Conservation (phyloP, 30 jellyfish, hydroid and myxozoan species). For the Aurelia coerulea region DNA sequence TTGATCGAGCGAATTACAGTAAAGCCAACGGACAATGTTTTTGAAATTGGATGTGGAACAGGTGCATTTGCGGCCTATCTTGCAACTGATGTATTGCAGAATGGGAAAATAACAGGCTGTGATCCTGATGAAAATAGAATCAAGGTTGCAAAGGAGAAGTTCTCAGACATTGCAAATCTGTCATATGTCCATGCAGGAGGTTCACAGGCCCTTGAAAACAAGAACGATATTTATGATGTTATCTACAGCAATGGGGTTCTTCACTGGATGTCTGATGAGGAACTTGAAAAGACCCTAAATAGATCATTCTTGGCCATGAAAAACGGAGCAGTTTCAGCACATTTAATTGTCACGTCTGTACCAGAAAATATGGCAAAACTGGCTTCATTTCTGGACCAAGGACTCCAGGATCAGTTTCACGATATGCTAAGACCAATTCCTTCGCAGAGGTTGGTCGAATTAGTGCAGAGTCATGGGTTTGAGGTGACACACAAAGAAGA, state of each 20-base stretch:
- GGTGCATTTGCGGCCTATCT: constrained; percentile 1
- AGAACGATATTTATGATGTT: background rate
- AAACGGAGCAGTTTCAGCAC: constrained; percentile 7
- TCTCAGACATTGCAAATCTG: background rate
- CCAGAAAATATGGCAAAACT: background rate
- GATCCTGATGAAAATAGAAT: constrained; percentile 3
- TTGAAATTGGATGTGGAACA: background rate
- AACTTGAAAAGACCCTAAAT: background rate
- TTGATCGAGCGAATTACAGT: background rate
- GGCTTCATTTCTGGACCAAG: background rate
- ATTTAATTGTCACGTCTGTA: background rate
- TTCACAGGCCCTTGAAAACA: background rate
- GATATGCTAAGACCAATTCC: background rate
- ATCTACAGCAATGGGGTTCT: background rate
- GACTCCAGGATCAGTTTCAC: background rate
- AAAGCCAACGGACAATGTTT: constrained; percentile 1
- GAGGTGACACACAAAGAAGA: background rate
- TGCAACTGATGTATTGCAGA: constrained; percentile 3
- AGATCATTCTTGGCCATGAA: background rate
- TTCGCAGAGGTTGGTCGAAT: background rate
- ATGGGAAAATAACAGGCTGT: constrained; percentile 3
- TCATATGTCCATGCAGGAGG: background rate
- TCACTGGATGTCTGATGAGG: constrained; percentile 1
- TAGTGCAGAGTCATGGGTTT: background rate
- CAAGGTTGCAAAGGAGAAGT: background rate